Evolutionary conservation across 2,888 invertebrate genomes (phyloP), one percentile per base, ranked within the genome.

Genomic region (Tinea pellionella): DNA sequence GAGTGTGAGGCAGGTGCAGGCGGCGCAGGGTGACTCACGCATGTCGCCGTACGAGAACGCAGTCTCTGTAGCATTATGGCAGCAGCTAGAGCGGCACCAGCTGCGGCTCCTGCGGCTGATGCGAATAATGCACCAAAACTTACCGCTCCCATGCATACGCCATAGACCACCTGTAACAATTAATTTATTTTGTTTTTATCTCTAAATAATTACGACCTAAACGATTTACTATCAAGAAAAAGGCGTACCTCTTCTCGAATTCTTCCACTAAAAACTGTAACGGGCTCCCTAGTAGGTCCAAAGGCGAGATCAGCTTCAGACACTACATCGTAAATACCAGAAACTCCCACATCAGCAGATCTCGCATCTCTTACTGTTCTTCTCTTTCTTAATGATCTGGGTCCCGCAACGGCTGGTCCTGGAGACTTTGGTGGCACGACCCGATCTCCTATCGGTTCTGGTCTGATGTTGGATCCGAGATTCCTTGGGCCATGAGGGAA

Each of bases 281-380:
- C 95, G 0, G 95, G 92, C 75, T 95, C 95, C 66, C 91, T 90
- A 68, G 95, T 94, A 0, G 96, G 95, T 66, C 94, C 95, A 77
- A 97, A 97, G 41, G 94, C 96, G 43, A 97, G 83, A 77, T 97
- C 97, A 0, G 96, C 95, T 77, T 96, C 95, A 2, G 96, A 96
- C 61, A 97, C 95, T 56, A 97, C 95, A 66, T 96, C 95, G 77
- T 96, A 96, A 18, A 96, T 89, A 0, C 96, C 95, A 64, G 94
- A 94, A 1, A 97, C 96, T 6, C 96, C 96, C 0, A 96, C 95
- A 71, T 96, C 96, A 1, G 95, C 93, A 63, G 94, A 95, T 59
- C 95, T 90, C 0, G 90, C 93, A 70, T 94, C 93, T 12, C 94
- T 89, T 3, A 94, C 89, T 41, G 89, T 88, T 58, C 92, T 89